phyloP scores from a whole-genome alignment of 2,888 invertebrate species.

The Coelogynopora nodosa region DNA sequence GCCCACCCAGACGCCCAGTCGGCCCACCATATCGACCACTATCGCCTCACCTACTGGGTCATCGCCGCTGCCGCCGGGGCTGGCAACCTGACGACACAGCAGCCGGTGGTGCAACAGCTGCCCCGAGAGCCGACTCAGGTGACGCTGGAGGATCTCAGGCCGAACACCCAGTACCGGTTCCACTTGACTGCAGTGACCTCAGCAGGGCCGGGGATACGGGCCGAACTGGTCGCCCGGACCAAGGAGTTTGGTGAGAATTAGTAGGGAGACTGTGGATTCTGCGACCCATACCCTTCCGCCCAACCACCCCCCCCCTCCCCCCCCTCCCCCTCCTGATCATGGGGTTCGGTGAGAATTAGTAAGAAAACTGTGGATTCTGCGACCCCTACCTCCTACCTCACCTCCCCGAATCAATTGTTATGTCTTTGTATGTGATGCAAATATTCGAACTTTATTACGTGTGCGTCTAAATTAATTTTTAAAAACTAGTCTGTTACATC shows the following conservation, averaged over 20 bases:
- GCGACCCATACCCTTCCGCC: no score
- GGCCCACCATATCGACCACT: not conserved
- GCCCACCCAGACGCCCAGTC: not conserved
- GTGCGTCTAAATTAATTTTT: no score
- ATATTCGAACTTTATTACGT: no score
- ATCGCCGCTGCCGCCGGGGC: not conserved
- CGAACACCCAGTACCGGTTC: conserved; percentile 35
- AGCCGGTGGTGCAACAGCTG: not conserved
- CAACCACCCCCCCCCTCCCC: not conserved
- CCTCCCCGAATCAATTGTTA: no score
- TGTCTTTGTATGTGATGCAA: no score
- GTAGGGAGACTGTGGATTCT: no score
- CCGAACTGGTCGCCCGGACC: not conserved
- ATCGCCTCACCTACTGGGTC: not conserved
- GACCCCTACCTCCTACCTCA: no score
- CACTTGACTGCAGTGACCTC: conserved; percentile 23
- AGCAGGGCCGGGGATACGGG: conserved; percentile 5
- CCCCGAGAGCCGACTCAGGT: not conserved
- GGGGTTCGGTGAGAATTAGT: not conserved
- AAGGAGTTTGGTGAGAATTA: conserved; percentile 22
- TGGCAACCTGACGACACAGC: not conserved
- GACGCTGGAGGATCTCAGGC: not conserved
- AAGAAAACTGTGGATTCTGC: no score
- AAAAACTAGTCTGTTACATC: no score
- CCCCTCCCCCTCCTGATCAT: not conserved